Evolutionary conservation across 2,797 vertebrate species (phyloP), one percentile per base, ranked within the genome.

Genomic region (Erithacus rubecula): DNA sequence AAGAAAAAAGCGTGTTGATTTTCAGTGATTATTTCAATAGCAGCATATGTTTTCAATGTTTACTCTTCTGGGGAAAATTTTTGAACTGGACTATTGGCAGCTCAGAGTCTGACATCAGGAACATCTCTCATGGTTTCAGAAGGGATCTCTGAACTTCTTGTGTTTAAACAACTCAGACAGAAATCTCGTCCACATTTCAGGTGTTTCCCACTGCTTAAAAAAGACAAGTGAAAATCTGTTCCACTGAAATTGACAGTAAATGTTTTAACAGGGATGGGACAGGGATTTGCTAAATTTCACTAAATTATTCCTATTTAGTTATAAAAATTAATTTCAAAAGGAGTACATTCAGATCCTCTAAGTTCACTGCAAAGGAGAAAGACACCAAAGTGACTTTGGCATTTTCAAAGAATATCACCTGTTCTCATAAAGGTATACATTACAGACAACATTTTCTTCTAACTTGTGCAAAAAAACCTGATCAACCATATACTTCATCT

Each of bases 381-480:
- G 39, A 63, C 11, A 32, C 3, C 1, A 2, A 37, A 52, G 29
- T 46, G 17, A 53, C n/a, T 71, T 16, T 0, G 0, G 5, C 59
- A 59, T 37, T 74, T 30, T 1, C 43, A 51, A 68, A 60, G 41
- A 46, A 46, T 3, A 36, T 16, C 13, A 75, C n/a, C 65, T 36
- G 5, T 59, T 72, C 55, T 64, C 20, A 27, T 58, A 23, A 2
- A 17, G 26, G 6, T 13, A 12, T 27, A 65, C 4, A 2, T 29
- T 37, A 71, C 0, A 51, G 36, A 49, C 4, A 75, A 56, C 6
- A 4, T 46, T 46, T 64, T 37, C 15, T 15, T 71, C 23, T 36
- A 23, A 20, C 6, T 80, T 64, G 15, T 53, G 26, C 11, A 70
- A 26, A 49, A 69, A 71, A 74, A 5, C n/a, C 8, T 17, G 27